phyloP scores from a whole-genome alignment of 2,888 invertebrate species.

The Petrolisthes manimaculis region DNA sequence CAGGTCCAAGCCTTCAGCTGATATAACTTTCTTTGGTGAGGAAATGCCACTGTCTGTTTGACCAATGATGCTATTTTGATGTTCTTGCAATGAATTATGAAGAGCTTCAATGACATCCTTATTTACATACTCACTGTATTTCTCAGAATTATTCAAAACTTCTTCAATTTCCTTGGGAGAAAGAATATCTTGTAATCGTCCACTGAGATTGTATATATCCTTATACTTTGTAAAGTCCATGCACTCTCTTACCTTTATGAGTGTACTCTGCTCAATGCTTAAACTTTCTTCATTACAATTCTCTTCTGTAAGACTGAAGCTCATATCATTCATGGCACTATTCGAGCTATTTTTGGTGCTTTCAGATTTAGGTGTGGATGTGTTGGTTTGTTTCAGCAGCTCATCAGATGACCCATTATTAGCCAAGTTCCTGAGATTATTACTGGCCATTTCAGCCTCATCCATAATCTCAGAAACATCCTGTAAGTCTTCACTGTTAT shows the following conservation, averaged over 20 bases:
- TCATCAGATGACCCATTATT: neutral
- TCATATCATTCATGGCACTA: neutral
- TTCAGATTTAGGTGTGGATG: conserved; percentile 60
- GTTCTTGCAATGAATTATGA: conserved; percentile 66
- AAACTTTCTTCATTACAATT: conserved; percentile 40
- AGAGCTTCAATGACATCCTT: conserved; percentile 68
- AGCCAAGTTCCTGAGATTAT: neutral
- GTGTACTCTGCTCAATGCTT: conserved; percentile 66
- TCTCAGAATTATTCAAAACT: conserved; percentile 68
- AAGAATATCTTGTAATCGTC: conserved; percentile 68
- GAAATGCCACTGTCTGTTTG: conserved; percentile 57
- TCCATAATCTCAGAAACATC: conserved; percentile 48
- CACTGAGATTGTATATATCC: conserved; percentile 68
- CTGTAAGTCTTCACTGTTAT: conserved; percentile 40
- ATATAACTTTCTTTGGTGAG: conserved; percentile 51
- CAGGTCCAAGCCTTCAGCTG: conserved; percentile 46
- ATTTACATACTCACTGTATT: conserved; percentile 68
- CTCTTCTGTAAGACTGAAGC: conserved; percentile 34
- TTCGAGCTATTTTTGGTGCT: conserved; percentile 23
- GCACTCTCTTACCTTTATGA: conserved; percentile 67
- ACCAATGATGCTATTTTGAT: conserved; percentile 32
- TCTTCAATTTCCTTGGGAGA: conserved; percentile 69
- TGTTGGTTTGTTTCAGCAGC: conserved; percentile 15
- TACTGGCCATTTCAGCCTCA: conserved; percentile 19
- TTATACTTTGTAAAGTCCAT: conserved; percentile 67